A percentile compares a stretch with the other conserved stretches of the same genome.
phyloP scores from a whole-genome alignment of 2,888 invertebrate species.

The Ecliptopera silaceata region DNA sequence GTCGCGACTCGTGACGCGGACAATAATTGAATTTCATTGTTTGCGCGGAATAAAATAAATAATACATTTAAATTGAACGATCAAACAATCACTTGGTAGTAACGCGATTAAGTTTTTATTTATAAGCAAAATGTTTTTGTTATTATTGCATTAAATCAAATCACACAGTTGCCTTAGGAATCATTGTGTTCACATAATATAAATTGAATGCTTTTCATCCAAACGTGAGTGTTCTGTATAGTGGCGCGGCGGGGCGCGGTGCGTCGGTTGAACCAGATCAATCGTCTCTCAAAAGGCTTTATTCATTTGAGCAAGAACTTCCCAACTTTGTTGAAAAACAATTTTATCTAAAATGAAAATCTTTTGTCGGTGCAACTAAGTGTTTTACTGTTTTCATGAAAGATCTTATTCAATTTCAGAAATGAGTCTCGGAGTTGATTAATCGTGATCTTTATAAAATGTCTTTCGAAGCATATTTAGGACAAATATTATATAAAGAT shows the following conservation, averaged over 20 bases:
- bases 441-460: slow-evolving; percentile 11
- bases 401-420: slow-evolving; percentile 34
- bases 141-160: too few species aligned
- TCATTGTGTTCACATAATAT: too few species aligned
- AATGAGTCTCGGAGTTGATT: slow-evolving; percentile 27
- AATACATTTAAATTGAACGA: slow-evolving; percentile 30
- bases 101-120: not conserved
- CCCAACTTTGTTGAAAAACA: slow-evolving; percentile 34
- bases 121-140: not conserved
- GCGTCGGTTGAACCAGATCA: slow-evolving; percentile 3
- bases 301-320: slow-evolving; percentile 35
- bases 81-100: slow-evolving; percentile 16
- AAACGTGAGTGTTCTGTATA: too few species aligned
- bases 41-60: slow-evolving; percentile 39
- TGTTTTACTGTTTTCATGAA: slow-evolving; percentile 31
- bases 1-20: slow-evolving; percentile 11
- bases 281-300: slow-evolving; percentile 30
- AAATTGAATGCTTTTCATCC: too few species aligned
- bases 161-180: too few species aligned
- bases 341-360: slow-evolving; percentile 41
- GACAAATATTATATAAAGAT: slow-evolving; percentile 16
- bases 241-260: too few species aligned
- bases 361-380: slow-evolving; percentile 35
- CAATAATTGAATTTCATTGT: slow-evolving; percentile 46
- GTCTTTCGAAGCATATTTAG: slow-evolving; percentile 13